A percentile compares a stretch with the other conserved stretches of the same genome.
Conservation (phyloP, 64 coral and sea anemone species). For the Pachyseris speciosa region DNA sequence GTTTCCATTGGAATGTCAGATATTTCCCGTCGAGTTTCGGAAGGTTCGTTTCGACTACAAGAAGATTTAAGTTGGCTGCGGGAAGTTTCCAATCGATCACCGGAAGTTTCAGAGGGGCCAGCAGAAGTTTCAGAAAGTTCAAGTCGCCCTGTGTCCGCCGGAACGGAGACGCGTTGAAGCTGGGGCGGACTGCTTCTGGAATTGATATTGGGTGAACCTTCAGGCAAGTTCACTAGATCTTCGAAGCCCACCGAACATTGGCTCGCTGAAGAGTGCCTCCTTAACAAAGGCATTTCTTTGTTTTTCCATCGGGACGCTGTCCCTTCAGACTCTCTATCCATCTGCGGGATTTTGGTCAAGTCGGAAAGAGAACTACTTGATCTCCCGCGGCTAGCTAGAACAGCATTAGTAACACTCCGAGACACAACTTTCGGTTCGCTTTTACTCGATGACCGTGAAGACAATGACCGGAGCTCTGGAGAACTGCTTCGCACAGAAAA, state of each 20-base stretch:
- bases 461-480: not conserved
- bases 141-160: not conserved
- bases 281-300: slow-evolving; percentile 32
- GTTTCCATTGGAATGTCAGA: not conserved
- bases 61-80: not conserved
- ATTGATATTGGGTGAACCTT: not conserved
- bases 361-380: slow-evolving; percentile 11
- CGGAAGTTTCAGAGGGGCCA: not conserved
- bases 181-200: slow-evolving; percentile 4
- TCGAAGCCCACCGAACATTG: not conserved
- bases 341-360: slow-evolving; percentile 8
- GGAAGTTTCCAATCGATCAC: not conserved
- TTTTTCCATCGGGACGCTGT: not conserved
- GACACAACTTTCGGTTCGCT: not conserved
- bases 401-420: not conserved
- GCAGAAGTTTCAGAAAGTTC: not conserved
- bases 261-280: slow-evolving; percentile 31
- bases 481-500: not conserved
- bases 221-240: not conserved
- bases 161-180: not conserved
- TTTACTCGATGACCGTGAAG: not conserved
- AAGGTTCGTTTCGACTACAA: not conserved
- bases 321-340: not conserved
- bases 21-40: not conserved
- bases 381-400: not conserved